Conservation (phyloP, 2,888 invertebrate species). For the Tinea trinotella region DNA sequence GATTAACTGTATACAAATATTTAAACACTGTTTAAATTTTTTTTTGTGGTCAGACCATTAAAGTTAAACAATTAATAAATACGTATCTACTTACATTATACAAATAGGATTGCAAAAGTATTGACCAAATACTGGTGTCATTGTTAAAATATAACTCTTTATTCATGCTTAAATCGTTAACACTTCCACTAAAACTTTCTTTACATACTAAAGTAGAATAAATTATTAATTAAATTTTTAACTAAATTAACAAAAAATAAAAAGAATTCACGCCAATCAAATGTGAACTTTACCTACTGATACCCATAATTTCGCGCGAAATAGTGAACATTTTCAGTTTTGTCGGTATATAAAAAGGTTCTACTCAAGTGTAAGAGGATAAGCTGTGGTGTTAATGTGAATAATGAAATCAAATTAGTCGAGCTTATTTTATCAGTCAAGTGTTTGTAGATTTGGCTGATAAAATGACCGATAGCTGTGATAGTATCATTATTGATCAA, state of each 20-base stretch:
- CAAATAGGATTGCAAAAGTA: not conserved
- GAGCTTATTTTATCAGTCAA: conserved; percentile 14
- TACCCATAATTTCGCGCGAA: too few species aligned
- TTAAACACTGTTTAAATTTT: too few species aligned
- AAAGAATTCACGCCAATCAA: too few species aligned
- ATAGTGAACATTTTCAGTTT: not conserved
- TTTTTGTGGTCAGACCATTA: too few species aligned
- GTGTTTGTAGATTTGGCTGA: not conserved
- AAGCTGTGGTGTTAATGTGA: not conserved
- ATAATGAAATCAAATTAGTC: not conserved
- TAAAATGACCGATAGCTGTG: not conserved
- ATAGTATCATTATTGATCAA: not conserved
- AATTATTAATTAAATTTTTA: too few species aligned
- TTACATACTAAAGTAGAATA: not conserved
- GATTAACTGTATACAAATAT: too few species aligned
- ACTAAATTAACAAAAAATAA: too few species aligned
- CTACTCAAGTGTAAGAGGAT: not conserved
- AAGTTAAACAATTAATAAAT: too few species aligned
- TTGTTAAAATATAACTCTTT: not conserved
- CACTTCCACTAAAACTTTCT: not conserved
- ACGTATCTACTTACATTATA: not conserved
- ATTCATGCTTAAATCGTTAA: too few species aligned
- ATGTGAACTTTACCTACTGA: too few species aligned
- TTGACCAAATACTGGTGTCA: not conserved
- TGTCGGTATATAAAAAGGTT: not conserved